A percentile compares a stretch with the other conserved stretches of the same genome.
Conservation (phyloP, 2,113 vertebrate species). For the Platichthys flesus region DNA sequence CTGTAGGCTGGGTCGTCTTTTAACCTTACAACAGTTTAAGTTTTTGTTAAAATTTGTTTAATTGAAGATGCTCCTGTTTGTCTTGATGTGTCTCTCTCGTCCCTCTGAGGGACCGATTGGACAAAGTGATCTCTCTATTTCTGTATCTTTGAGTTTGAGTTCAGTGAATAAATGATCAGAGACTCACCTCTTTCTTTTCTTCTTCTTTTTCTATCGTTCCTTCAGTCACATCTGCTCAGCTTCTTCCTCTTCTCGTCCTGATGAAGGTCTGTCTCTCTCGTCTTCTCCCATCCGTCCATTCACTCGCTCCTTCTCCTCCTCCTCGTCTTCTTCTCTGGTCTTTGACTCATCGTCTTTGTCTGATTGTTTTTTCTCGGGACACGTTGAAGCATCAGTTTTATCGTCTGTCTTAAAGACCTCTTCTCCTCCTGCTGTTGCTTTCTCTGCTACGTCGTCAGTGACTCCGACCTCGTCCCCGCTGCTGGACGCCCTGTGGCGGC, state of each 20-base stretch:
- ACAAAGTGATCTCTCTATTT: no score
- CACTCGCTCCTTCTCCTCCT: background rate
- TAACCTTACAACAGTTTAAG: no score
- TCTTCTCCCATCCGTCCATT: background rate
- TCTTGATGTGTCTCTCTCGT: no score
- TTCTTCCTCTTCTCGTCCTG: constrained; percentile 2
- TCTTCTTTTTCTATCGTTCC: background rate
- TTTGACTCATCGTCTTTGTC: constrained; percentile 5
- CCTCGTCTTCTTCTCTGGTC: background rate
- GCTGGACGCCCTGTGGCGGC: constrained; percentile 73
- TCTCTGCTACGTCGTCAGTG: constrained; percentile 13
- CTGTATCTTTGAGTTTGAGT: no score
- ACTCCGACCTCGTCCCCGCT: constrained; percentile 50
- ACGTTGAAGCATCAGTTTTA: background rate
- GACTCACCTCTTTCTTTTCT: background rate
- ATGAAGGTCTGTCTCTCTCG: background rate
- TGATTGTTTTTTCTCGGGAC: background rate
- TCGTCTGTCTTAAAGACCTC: constrained; percentile 1
- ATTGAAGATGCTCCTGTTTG: no score
- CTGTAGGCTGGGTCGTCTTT: no score
- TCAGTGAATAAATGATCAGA: background rate
- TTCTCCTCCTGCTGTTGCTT: background rate
- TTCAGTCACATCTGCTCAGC: background rate
- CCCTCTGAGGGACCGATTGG: no score
- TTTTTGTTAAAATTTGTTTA: no score